These are phyloP conservation scores for Cybosia mesomella DNA, from an alignment of 2,888 invertebrate genomes.

Conservation along the genomic window DNA sequence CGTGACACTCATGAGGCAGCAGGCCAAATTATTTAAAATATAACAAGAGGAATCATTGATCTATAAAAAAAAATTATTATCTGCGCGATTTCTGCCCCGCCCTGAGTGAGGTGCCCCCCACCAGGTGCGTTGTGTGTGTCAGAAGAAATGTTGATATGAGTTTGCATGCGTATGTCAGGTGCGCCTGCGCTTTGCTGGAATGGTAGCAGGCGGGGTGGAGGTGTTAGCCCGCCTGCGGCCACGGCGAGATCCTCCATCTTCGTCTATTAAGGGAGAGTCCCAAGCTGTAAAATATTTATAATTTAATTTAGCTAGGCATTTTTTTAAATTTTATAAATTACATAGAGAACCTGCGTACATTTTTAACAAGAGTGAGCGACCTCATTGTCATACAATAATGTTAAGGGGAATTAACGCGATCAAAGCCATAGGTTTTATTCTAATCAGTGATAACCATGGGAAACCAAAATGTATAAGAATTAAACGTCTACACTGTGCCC, in stretches of 20 bases:
- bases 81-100: constrained; percentile 45
- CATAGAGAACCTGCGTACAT: too few relatives aligned
- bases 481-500: too few relatives aligned
- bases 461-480: background rate
- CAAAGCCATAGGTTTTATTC: background rate
- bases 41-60: constrained; percentile 18
- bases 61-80: constrained; percentile 53
- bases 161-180: constrained; percentile 72
- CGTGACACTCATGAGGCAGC: too few relatives aligned
- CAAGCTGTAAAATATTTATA: constrained; percentile 57
- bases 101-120: constrained; percentile 35
- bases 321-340: too few relatives aligned
- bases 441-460: background rate
- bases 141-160: constrained; percentile 75
- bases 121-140: constrained; percentile 58
- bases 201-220: constrained; percentile 76
- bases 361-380: too few relatives aligned
- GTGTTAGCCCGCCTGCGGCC: constrained; percentile 76
- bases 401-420: background rate
- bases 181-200: constrained; percentile 76
- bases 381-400: background rate
- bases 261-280: constrained; percentile 75
- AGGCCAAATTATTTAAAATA: too few relatives aligned
- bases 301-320: background rate
- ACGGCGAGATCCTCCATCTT: constrained; percentile 71